Evolutionary conservation across 2,113 vertebrate species (phyloP).

Genomic region (Stegostoma tigrinum): DNA sequence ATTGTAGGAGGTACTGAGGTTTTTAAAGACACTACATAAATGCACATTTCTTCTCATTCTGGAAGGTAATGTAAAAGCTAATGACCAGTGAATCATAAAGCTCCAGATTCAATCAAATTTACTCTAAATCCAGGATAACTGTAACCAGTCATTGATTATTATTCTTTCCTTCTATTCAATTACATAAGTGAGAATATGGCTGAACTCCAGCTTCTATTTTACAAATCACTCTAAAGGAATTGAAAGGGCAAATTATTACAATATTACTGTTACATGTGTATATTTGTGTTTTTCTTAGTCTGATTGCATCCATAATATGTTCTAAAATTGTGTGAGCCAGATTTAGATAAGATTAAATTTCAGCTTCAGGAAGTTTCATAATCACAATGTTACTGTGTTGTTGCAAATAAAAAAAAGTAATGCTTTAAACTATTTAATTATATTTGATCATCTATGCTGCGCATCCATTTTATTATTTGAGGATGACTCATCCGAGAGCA

Average conservation of each 20-base stretch:
- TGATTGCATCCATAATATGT: background rate
- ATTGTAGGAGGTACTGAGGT: background rate
- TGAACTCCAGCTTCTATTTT: slow-evolving; percentile 9
- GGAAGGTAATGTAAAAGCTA: background rate
- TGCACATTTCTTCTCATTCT: background rate
- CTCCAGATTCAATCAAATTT: background rate
- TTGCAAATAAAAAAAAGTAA: background rate
- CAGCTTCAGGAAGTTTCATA: background rate
- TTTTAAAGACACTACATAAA: background rate
- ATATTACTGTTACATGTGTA: background rate
- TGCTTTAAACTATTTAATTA: slow-evolving; percentile 15
- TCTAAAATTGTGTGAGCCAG: background rate
- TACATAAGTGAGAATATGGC: background rate
- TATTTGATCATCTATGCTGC: slow-evolving; percentile 13
- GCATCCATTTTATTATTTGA: background rate
- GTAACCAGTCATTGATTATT: background rate
- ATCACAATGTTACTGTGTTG: slow-evolving; percentile 20
- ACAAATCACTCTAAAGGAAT: background rate
- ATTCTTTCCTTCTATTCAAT: slow-evolving; percentile 26
- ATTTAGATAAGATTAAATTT: slow-evolving; percentile 4
- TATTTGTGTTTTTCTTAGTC: background rate
- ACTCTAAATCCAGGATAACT: background rate
- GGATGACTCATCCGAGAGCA: background rate
- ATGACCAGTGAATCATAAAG: background rate
- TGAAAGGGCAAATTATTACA: slow-evolving; percentile 3